phyloP scores from a whole-genome alignment of 2,797 vertebrate species.

The Furcifer pardalis region DNA sequence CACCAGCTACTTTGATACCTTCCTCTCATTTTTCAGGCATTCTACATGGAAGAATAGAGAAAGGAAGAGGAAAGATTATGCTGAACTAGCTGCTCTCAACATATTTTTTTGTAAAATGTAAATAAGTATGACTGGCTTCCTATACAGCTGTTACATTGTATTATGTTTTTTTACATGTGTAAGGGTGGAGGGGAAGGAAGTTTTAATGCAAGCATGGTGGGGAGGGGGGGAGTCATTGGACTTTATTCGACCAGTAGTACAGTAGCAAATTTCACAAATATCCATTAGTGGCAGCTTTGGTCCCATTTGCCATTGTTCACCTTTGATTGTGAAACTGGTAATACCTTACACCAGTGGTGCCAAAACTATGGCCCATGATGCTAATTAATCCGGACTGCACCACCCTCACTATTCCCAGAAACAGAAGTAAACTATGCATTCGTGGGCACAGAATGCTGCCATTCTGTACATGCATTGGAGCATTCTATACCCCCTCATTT shows the following conservation, averaged over 20 bases:
- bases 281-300: slow-evolving; percentile 56
- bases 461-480: too few species aligned
- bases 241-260: slow-evolving; percentile 43
- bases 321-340: slow-evolving; percentile 36
- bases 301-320: slow-evolving; percentile 57
- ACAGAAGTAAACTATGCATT: too few species aligned
- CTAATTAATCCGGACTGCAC: too few species aligned
- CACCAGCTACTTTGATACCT: neutral
- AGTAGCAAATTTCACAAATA: slow-evolving; percentile 58
- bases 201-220: too few species aligned
- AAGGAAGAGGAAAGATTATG: slow-evolving; percentile 37
- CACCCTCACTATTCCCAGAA: too few species aligned
- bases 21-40: slow-evolving; percentile 29
- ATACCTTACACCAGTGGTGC: too few species aligned
- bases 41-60: slow-evolving; percentile 50
- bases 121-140: slow-evolving; percentile 48
- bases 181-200: slow-evolving; percentile 31
- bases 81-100: slow-evolving; percentile 27
- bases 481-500: too few species aligned
- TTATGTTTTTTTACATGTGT: slow-evolving; percentile 52
- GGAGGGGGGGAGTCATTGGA: slow-evolving; percentile 41
- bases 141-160: slow-evolving; percentile 47
- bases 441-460: too few species aligned
- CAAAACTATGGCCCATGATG: too few species aligned
- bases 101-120: slow-evolving; percentile 44